Conservation (phyloP, 2,888 invertebrate species). For the Parnassius glacialis region DNA sequence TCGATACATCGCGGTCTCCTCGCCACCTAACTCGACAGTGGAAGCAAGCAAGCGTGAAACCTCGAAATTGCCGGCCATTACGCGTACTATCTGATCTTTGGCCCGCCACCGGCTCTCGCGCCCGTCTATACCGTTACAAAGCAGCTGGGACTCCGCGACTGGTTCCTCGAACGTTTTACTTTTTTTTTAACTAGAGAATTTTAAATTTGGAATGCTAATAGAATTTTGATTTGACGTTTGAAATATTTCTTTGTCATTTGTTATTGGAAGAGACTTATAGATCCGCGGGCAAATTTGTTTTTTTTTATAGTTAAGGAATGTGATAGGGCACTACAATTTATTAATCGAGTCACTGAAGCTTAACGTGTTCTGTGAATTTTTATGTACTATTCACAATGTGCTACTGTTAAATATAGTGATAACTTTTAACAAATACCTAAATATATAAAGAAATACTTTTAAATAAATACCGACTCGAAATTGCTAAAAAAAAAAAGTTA, state of each 20-base stretch:
- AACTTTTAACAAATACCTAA: too few relatives aligned
- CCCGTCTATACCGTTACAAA: conserved; percentile 22
- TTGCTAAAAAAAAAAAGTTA: too few relatives aligned
- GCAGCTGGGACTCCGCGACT: conserved; percentile 19
- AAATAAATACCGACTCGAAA: too few relatives aligned
- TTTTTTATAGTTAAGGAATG: too few relatives aligned
- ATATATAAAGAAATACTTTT: too few relatives aligned
- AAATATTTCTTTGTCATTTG: not conserved
- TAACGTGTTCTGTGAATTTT: too few relatives aligned
- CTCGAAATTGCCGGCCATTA: conserved; percentile 26
- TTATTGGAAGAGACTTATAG: not conserved
- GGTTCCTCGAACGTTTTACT: conserved; percentile 15
- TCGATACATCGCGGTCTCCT: not conserved
- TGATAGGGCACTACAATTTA: too few relatives aligned
- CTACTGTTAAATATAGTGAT: too few relatives aligned
- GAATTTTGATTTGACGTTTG: conserved; percentile 14
- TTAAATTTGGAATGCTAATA: conserved; percentile 21
- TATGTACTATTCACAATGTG: too few relatives aligned
- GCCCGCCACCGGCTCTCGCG: conserved; percentile 16
- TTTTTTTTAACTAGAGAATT: conserved; percentile 20
- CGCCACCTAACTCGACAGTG: conserved; percentile 11
- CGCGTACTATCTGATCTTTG: conserved; percentile 26
- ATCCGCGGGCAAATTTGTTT: too few relatives aligned
- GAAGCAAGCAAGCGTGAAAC: conserved; percentile 24
- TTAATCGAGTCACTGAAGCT: too few relatives aligned